phyloP scores from a whole-genome alignment of 2,888 invertebrate genomes.

The Didymodactylos carnosus region DNA sequence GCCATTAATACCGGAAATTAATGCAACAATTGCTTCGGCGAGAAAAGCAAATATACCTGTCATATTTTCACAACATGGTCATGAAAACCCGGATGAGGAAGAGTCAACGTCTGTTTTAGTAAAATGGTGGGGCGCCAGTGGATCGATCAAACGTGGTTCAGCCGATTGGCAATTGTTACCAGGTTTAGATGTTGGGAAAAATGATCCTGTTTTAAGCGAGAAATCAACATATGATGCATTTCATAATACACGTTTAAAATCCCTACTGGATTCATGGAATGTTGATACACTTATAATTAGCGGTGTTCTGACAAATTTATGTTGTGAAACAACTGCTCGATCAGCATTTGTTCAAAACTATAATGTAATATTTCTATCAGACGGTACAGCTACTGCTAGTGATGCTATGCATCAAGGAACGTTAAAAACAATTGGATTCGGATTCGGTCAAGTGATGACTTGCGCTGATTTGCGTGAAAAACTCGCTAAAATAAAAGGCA shows the following conservation, averaged over 20 bases:
- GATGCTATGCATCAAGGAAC: no score
- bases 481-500: not conserved
- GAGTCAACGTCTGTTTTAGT: not conserved
- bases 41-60: constrained; percentile 4
- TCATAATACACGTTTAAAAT: constrained; percentile 7
- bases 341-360: constrained; percentile 12
- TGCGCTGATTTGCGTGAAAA: not conserved
- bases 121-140: not conserved
- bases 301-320: constrained; percentile 15
- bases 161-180: constrained; percentile 6
- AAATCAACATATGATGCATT: constrained; percentile 15
- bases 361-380: constrained; percentile 9
- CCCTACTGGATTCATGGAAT: constrained; percentile 2
- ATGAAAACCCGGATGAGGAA: constrained; percentile 9
- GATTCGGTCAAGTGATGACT: not conserved
- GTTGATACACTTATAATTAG: constrained; percentile 13
- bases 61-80: constrained; percentile 14
- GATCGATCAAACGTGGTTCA: not conserved
- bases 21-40: not conserved
- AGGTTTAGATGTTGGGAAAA: not conserved
- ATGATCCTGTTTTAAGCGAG: constrained; percentile 8
- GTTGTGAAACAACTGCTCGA: constrained; percentile 16
- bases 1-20: not conserved
- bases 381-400: constrained; percentile 6
- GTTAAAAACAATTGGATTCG: constrained; percentile 1